Evolutionary conservation across 2,888 invertebrate genomes (phyloP), one percentile per base, ranked within the genome.

Genomic region (Nephrocerus scutellatus): DNA sequence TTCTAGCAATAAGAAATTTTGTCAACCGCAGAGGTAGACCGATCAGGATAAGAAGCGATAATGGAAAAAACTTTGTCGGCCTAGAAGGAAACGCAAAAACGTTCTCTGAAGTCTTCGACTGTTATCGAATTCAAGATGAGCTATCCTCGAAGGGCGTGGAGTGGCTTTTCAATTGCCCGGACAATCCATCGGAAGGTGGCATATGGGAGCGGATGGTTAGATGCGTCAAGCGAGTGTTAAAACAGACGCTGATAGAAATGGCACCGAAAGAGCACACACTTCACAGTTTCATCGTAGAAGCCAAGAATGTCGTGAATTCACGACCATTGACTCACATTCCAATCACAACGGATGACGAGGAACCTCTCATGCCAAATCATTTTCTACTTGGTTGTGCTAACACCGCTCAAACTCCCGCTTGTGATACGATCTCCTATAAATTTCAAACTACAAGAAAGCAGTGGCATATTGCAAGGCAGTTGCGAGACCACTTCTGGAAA

Each of bases 1-100:
- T 52, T 14, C 7, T 44, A 6, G 26, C 37, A 12, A 39, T 53
- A 8, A 15, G 44, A 12, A 51, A 51, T 23, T 48, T 49, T 30
- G 47, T 51, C 8, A 45, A 41, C 10, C 38, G 43, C 13, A 18
- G 46, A 16, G 45, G 47, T 20, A 25, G 34, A 5, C 43, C 46
- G 6, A 14, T 39, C 6, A 23, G 36, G 5, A 44, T 48, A 8
- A 29, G 36, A 3, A 36, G 33, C 18, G 46, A 48, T 31, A 46
- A 44, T 8, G 46, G 45, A 6, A 49, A 38, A 14, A 43, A 47
- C 32, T 47, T 47, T 23, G 14, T 41, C 13, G 44, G 36, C 15
- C 37, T 22, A 4, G 19, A 34, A 18, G 14, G 23, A 29, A 24
- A 32, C 21, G 26, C 19, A 19, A 39, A 28, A 21, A 26, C 23